These are phyloP conservation scores for Melangyna quadrimaculata DNA, from an alignment of 2,888 invertebrate genomes.

Conservation along the genomic window DNA sequence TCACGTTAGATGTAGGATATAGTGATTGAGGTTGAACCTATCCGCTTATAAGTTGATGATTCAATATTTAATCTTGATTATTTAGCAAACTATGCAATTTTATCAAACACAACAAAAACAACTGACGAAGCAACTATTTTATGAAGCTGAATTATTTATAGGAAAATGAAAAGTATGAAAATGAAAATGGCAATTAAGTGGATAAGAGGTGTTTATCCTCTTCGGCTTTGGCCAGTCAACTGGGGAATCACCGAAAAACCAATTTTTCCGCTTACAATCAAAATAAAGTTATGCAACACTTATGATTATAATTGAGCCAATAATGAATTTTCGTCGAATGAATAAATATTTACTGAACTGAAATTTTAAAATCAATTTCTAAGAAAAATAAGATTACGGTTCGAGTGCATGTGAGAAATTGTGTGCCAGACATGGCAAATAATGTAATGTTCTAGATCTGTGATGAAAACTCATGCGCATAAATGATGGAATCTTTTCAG, in stretches of 20 bases:
- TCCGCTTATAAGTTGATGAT: background rate
- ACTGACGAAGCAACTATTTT: background rate
- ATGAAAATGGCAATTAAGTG: background rate
- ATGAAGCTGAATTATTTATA: background rate
- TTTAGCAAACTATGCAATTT: background rate
- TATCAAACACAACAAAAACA: background rate
- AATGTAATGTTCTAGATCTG: slow-evolving; percentile 1
- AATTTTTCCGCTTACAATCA: background rate
- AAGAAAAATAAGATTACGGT: slow-evolving; percentile 13
- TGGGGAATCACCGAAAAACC: slow-evolving; percentile 2
- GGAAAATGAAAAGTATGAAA: background rate
- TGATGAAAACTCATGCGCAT: slow-evolving; percentile 18
- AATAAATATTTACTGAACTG: background rate
- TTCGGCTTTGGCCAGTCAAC: background rate
- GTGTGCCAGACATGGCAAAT: background rate
- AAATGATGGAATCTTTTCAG: background rate
- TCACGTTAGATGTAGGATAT: background rate
- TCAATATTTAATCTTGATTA: background rate
- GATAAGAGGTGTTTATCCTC: background rate
- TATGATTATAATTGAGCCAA: background rate
- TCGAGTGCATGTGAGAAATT: background rate
- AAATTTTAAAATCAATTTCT: background rate
- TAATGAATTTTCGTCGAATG: background rate
- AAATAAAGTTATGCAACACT: slow-evolving; percentile 4
- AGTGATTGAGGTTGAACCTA: background rate